These are phyloP conservation scores for Micrasema minimum DNA, from an alignment of 1,140 invertebrate species.

Conservation along the genomic window DNA sequence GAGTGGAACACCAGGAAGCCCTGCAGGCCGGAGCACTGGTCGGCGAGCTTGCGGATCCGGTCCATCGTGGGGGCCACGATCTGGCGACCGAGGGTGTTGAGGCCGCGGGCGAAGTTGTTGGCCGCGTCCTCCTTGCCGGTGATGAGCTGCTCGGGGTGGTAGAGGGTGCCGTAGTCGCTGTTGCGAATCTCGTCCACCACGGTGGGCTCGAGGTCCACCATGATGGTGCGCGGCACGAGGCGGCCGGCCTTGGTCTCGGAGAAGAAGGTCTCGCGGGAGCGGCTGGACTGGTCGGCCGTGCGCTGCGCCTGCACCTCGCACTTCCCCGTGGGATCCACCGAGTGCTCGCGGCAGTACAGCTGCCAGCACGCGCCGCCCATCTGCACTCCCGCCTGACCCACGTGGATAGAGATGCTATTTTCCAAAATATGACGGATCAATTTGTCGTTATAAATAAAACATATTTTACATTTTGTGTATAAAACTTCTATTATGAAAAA, in stretches of 20 bases:
- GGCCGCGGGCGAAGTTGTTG: conserved; percentile 85
- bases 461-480: no score
- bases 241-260: conserved; percentile 74
- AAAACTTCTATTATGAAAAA: no score
- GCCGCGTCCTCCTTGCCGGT: conserved; percentile 85
- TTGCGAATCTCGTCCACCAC: conserved; percentile 74
- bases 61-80: conserved; percentile 79
- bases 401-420: conserved; percentile 84
- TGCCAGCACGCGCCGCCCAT: conserved; percentile 86
- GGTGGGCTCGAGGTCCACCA: conserved; percentile 85
- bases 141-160: conserved; percentile 78
- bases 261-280: conserved; percentile 70
- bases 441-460: no score
- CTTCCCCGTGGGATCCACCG: conserved; percentile 79
- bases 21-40: conserved; percentile 84
- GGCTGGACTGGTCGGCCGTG: conserved; percentile 56
- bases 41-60: conserved; percentile 77
- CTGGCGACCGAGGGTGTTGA: conserved; percentile 85
- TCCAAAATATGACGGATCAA: no score
- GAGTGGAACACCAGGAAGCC: conserved; percentile 92
- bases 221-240: conserved; percentile 80
- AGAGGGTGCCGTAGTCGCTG: conserved; percentile 71
- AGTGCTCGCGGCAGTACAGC: conserved; percentile 87
- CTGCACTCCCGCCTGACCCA: conserved; percentile 89
- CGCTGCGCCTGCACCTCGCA: conserved; percentile 58